phyloP scores from a whole-genome alignment of 2,797 vertebrate genomes.

The Acomys russatus region DNA sequence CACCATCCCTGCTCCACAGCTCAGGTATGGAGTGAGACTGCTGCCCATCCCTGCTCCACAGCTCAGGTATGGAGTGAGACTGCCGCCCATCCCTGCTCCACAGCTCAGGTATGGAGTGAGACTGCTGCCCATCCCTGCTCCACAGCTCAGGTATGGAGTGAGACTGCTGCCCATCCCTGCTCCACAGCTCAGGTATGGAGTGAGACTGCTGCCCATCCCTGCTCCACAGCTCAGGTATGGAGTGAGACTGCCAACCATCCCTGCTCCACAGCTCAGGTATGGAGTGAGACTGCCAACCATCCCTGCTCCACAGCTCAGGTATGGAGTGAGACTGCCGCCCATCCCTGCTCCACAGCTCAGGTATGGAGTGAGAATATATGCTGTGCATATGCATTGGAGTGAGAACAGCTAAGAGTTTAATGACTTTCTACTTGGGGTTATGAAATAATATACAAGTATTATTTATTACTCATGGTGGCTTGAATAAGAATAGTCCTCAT shows the following conservation, averaged over 20 bases:
- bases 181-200: not conserved
- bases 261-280: not conserved
- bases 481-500: not conserved
- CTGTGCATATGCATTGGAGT: not conserved
- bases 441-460: not conserved
- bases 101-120: not conserved
- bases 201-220: no score
- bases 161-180: not conserved
- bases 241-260: no score
- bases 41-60: no score
- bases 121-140: no score
- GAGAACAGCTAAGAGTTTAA: not conserved
- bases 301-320: not conserved
- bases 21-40: not conserved
- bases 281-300: no score
- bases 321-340: fast-evolving
- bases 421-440: conserved; percentile 4
- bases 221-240: not conserved
- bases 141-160: not conserved
- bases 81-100: no score
- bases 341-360: not conserved
- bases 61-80: not conserved
- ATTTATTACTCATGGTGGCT: not conserved
- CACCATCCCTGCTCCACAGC: not conserved
- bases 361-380: fast-evolving